These are phyloP conservation scores for Drosophila orena DNA, from an alignment of 1,140 invertebrate species.

Conservation along the genomic window DNA sequence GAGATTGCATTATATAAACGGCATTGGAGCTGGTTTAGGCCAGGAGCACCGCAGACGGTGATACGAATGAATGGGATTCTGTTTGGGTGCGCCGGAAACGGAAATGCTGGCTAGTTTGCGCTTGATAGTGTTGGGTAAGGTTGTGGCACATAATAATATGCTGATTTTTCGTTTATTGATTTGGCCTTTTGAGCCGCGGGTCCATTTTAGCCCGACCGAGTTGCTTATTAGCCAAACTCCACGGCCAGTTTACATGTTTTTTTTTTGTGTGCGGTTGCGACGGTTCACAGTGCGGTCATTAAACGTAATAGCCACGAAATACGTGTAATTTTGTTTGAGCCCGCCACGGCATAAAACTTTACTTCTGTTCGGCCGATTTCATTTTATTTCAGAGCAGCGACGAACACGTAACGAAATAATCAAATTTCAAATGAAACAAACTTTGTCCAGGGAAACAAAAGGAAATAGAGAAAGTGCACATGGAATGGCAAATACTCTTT, in stretches of 20 bases:
- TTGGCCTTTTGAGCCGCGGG: slow-evolving; percentile 34
- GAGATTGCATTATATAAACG: slow-evolving; percentile 74
- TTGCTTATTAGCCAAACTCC: slow-evolving; percentile 64
- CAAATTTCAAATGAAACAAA: slow-evolving; percentile 71
- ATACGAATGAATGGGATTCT: slow-evolving; percentile 29
- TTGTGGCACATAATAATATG: slow-evolving; percentile 56
- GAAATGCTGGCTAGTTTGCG: slow-evolving; percentile 82
- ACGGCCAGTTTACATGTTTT: slow-evolving; percentile 8
- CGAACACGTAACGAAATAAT: slow-evolving; percentile 58
- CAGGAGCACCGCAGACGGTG: slow-evolving; percentile 60
- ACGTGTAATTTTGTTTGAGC: slow-evolving; percentile 66
- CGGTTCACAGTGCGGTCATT: slow-evolving; percentile 50
- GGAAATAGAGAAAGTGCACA: slow-evolving; percentile 1
- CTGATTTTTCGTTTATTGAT: slow-evolving; percentile 80
- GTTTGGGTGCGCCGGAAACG: slow-evolving; percentile 68
- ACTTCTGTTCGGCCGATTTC: slow-evolving; percentile 35
- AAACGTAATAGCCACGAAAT: slow-evolving; percentile 75
- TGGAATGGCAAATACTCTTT: slow-evolving; percentile 17
- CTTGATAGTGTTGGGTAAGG: slow-evolving; percentile 68
- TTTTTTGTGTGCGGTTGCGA: background rate
- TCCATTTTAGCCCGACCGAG: slow-evolving; percentile 29
- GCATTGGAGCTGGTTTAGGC: slow-evolving; percentile 64
- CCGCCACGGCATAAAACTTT: slow-evolving; percentile 63
- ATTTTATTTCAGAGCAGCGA: slow-evolving; percentile 32
- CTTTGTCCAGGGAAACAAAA: slow-evolving; percentile 31